Percentiles rank a stretch among this genome's conserved stretches.
phyloP scores from a whole-genome alignment of 2,888 invertebrate species.

The Lapara coniferarum region DNA sequence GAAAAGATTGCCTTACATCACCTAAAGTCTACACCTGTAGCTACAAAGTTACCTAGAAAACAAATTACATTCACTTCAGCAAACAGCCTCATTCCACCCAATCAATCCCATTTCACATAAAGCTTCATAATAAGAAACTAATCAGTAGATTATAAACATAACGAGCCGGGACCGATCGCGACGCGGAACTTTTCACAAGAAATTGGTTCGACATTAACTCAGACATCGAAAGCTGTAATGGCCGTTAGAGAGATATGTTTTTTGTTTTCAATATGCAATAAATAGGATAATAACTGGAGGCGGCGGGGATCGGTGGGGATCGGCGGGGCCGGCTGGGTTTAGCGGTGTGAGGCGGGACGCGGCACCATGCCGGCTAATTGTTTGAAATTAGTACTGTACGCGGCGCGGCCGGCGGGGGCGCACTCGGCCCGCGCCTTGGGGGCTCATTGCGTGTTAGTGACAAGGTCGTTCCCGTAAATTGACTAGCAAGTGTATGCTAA shows the following conservation, averaged over 20 bases:
- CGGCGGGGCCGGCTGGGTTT: conserved; percentile 48
- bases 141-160: conserved; percentile 17
- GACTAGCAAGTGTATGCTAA: not conserved
- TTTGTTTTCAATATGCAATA: conserved; percentile 76
- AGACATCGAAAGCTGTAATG: conserved; percentile 50
- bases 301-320: conserved; percentile 36
- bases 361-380: conserved; percentile 70
- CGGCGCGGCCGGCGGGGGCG: conserved; percentile 20
- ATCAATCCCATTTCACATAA: not conserved
- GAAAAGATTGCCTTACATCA: too few species aligned
- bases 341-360: conserved; percentile 52
- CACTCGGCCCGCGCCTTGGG: not conserved
- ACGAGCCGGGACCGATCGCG: not conserved
- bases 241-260: conserved; percentile 53
- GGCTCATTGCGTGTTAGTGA: not conserved
- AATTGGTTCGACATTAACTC: conserved; percentile 43
- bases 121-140: conserved; percentile 3
- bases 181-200: conserved; percentile 30
- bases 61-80: not conserved
- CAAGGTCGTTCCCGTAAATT: not conserved
- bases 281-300: conserved; percentile 64
- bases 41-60: not conserved
- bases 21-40: too few species aligned
- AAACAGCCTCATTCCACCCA: not conserved
- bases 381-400: conserved; percentile 68